Conservation (phyloP, 2,797 vertebrate species). For the Sternarchorhynchus goeldii region DNA sequence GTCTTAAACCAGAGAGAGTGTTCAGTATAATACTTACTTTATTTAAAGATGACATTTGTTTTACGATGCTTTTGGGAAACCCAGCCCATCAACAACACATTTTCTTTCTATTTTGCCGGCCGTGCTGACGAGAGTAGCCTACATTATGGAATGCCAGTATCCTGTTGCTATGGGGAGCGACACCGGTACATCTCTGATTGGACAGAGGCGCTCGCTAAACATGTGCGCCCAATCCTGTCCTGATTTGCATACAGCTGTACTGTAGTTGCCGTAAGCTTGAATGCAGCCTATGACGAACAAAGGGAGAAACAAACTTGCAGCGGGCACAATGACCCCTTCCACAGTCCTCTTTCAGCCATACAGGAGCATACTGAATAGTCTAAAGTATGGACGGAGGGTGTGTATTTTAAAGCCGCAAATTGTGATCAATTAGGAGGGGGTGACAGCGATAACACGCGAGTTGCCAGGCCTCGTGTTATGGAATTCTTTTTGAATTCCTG, state of each 20-base stretch:
- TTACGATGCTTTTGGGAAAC: no score
- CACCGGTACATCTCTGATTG: constrained; percentile 50
- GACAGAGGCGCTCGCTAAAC: constrained; percentile 48
- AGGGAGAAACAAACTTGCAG: constrained; percentile 52
- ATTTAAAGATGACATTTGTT: no score
- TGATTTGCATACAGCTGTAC: constrained; percentile 66
- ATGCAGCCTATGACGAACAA: constrained; percentile 47
- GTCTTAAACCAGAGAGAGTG: no score
- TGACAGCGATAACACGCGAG: constrained; percentile 54
- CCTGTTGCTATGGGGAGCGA: constrained; percentile 57
- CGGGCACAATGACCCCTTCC: constrained; percentile 49
- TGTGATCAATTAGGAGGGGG: constrained; percentile 59
- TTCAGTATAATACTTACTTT: no score
- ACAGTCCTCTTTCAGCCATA: constrained; percentile 46
- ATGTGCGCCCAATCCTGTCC: constrained; percentile 54
- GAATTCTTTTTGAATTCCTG: constrained; percentile 56
- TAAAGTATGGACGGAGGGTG: constrained; percentile 42
- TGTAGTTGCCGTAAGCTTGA: constrained; percentile 49
- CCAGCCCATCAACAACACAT: background rate
- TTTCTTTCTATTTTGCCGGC: background rate
- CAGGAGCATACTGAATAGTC: constrained; percentile 49
- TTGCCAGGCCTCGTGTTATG: constrained; percentile 51
- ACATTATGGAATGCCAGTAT: constrained; percentile 13
- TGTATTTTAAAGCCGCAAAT: constrained; percentile 58
- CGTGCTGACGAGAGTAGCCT: background rate